Percentiles rank a stretch among this genome's conserved stretches.
These are phyloP conservation scores for Spermophilus dauricus DNA, from an alignment of 2,113 vertebrate genomes.

Conservation along the genomic window DNA sequence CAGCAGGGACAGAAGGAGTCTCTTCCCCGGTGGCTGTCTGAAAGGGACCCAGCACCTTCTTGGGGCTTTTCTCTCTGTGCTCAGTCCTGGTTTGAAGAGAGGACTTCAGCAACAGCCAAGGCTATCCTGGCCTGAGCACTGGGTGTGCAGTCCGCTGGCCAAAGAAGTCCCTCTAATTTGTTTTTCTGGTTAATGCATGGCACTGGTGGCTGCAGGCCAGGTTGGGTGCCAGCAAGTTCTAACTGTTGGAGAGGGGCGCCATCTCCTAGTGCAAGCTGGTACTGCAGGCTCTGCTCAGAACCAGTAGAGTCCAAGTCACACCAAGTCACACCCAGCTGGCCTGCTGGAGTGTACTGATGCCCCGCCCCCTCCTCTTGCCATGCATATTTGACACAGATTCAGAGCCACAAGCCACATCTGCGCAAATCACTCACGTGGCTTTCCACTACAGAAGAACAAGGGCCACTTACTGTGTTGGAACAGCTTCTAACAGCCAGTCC, in stretches of 20 bases:
- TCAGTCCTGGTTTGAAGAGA: neutral
- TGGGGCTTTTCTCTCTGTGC: neutral
- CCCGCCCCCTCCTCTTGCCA: neutral
- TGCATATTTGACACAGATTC: rapidly evolving
- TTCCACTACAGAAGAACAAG: neutral
- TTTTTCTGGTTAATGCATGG: neutral
- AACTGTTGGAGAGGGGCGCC: constrained; percentile 71
- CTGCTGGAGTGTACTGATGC: too few relatives aligned
- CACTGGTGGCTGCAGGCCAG: neutral
- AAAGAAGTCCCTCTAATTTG: neutral
- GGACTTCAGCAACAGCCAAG: neutral
- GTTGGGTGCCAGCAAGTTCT: neutral
- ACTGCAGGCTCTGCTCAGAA: constrained; percentile 24
- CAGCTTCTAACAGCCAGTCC: neutral
- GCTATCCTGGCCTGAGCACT: neutral
- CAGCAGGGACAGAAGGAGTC: neutral
- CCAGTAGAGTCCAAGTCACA: rapidly evolving
- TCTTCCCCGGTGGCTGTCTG: neutral
- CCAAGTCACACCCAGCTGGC: neutral
- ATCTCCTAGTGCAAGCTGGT: constrained; percentile 41
- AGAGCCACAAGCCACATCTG: rapidly evolving
- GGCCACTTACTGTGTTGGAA: neutral
- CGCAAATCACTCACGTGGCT: neutral
- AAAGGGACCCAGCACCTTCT: neutral
- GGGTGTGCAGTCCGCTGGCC: neutral